phyloP scores from a whole-genome alignment of 1,140 invertebrate genomes.

The Delia radicum region DNA sequence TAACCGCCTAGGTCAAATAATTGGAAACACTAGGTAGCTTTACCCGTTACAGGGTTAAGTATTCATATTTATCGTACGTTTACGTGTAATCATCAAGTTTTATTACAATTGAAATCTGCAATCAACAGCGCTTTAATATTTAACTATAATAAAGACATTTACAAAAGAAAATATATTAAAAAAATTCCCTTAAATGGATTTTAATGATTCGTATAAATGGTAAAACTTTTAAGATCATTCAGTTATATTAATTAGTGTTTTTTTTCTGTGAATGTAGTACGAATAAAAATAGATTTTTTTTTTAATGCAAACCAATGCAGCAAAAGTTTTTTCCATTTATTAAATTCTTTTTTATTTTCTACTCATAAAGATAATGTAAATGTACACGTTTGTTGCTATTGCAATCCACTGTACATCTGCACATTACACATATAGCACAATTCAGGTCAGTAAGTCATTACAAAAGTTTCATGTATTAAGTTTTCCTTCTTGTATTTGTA shows the following conservation, averaged over 20 bases:
- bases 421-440: neutral
- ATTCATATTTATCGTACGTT: no score
- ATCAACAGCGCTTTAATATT: no score
- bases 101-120: no score
- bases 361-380: neutral
- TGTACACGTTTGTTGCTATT: neutral
- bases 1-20: no score
- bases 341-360: neutral
- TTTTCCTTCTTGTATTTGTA: neutral
- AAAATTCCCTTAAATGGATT: neutral
- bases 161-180: no score
- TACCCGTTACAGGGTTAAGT: no score
- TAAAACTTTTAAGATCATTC: neutral
- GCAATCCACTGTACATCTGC: neutral
- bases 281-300: no score
- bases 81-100: no score
- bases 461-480: neutral
- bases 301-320: neutral
- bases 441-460: slow-evolving; percentile 4
- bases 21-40: no score
- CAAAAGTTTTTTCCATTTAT: neutral
- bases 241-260: neutral
- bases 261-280: no score
- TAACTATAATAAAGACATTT: no score
- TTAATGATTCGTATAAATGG: neutral